Conservation (phyloP, 2,797 vertebrate species). For the Nasua narica region DNA sequence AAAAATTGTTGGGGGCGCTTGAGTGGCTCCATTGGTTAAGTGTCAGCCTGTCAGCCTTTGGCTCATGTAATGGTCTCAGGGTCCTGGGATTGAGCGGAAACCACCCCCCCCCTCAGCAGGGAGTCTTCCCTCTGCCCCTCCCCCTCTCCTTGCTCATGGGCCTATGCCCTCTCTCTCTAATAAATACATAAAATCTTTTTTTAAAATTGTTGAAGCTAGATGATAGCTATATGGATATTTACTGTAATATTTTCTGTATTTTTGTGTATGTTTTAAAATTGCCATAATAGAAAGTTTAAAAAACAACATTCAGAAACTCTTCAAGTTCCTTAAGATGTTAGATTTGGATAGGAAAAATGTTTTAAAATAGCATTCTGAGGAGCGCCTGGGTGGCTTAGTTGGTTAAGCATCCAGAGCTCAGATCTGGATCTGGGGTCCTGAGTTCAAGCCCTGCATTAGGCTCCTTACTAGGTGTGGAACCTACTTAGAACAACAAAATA, state of each 20-base stretch:
- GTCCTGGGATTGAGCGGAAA: neutral
- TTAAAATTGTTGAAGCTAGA: neutral
- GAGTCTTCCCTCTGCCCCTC: neutral
- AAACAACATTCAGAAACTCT: neutral
- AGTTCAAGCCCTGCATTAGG: neutral
- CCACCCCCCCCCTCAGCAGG: neutral
- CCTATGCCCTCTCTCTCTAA: neutral
- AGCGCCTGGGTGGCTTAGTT: neutral
- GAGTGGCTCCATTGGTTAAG: neutral
- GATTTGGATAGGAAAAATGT: neutral
- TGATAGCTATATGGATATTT: neutral
- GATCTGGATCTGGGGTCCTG: neutral
- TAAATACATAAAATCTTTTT: neutral
- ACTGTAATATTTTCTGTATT: neutral
- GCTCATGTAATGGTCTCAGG: neutral
- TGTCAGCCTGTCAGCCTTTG: neutral
- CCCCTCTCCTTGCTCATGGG: neutral
- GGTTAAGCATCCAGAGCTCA: neutral
- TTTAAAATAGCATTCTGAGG: neutral
- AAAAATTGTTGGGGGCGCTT: neutral
- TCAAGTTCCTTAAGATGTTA: neutral
- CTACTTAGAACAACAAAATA: neutral
- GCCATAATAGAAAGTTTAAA: neutral
- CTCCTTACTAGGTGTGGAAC: neutral
- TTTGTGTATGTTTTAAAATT: constrained; percentile 2